Evolutionary conservation across 2,888 invertebrate species (phyloP).

Genomic region (Limnephilus rhombicus): DNA sequence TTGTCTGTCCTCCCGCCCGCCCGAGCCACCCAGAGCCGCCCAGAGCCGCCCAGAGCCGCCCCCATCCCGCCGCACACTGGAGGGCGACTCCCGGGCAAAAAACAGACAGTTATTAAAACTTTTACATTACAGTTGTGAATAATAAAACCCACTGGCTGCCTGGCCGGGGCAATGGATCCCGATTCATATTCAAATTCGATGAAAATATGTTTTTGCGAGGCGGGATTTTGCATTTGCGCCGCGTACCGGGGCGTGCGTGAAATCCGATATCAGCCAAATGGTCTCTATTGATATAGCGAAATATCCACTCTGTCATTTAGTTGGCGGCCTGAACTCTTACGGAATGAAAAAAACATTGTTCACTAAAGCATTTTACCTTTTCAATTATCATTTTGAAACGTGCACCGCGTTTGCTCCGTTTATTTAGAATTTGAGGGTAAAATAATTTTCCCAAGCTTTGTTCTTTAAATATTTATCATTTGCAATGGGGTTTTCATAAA

Average conservation of each 20-base stretch:
- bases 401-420: background rate
- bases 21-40: background rate
- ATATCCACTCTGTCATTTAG: slow-evolving; percentile 47
- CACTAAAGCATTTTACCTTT: slow-evolving; percentile 7
- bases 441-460: background rate
- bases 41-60: background rate
- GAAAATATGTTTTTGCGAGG: slow-evolving; percentile 58
- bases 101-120: slow-evolving; percentile 67
- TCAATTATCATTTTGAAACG: slow-evolving; percentile 5
- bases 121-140: slow-evolving; percentile 67
- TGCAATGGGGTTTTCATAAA: background rate
- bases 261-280: slow-evolving; percentile 47
- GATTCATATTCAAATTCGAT: slow-evolving; percentile 65
- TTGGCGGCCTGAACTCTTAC: slow-evolving; percentile 17
- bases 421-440: background rate
- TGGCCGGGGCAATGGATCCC: slow-evolving; percentile 59
- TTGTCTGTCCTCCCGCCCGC: slow-evolving; percentile 30
- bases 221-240: slow-evolving; percentile 57
- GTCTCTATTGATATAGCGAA: slow-evolving; percentile 52
- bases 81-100: slow-evolving; percentile 55
- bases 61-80: background rate
- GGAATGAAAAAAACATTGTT: slow-evolving; percentile 10
- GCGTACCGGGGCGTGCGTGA: slow-evolving; percentile 49
- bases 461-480: background rate
- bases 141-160: slow-evolving; percentile 62